Conservation (phyloP, 2,113 vertebrate genomes). For the Pterophyllum scalare region DNA sequence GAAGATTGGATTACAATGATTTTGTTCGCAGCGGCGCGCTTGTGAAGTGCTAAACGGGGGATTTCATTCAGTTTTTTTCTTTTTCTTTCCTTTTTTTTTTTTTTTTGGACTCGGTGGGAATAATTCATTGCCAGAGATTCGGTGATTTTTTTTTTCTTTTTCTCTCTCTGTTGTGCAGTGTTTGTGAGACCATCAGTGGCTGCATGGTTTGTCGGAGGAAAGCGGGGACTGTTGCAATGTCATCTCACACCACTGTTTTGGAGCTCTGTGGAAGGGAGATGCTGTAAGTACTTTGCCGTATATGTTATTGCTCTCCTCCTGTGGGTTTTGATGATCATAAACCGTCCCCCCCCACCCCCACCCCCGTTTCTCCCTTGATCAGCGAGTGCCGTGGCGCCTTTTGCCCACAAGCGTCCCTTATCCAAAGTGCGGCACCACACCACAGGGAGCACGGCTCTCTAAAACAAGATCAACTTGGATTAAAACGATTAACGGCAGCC, state of each 20-base stretch:
- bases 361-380: background rate
- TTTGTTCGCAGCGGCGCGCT: constrained; percentile 50
- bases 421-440: constrained; percentile 70
- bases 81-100: background rate
- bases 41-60: constrained; percentile 59
- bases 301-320: background rate
- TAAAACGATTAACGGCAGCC: background rate
- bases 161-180: constrained; percentile 45
- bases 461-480: constrained; percentile 15
- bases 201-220: constrained; percentile 69
- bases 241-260: constrained; percentile 79
- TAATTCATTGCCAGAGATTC: constrained; percentile 57
- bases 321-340: background rate
- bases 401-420: constrained; percentile 48
- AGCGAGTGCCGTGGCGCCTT: constrained; percentile 16
- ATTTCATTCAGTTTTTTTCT: constrained; percentile 60
- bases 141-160: constrained; percentile 25
- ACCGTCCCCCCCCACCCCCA: background rate
- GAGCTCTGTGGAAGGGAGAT: constrained; percentile 91
- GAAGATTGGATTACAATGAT: constrained; percentile 79
- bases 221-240: constrained; percentile 82
- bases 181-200: constrained; percentile 56
- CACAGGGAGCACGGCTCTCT: constrained; percentile 17
- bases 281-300: constrained; percentile 88
- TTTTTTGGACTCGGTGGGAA: constrained; percentile 59